Evolutionary conservation across 2,888 invertebrate genomes (phyloP).

Genomic region (Dichetophora obliterata): DNA sequence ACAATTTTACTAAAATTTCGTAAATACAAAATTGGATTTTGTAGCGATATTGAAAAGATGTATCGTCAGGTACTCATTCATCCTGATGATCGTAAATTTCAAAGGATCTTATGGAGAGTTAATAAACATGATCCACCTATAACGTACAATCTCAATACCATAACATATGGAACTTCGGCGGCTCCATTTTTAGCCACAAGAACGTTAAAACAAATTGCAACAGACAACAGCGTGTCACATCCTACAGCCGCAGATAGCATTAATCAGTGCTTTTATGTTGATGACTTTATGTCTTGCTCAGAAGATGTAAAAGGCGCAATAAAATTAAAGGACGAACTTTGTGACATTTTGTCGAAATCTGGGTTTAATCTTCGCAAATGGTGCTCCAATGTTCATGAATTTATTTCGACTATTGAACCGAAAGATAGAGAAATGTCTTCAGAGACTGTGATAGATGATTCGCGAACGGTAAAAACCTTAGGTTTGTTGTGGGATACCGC

Average conservation of each 20-base stretch:
- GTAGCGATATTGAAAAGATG: not conserved
- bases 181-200: conserved; percentile 30
- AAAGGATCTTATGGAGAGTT: not conserved
- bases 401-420: conserved; percentile 2
- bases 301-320: not conserved
- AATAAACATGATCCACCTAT: not conserved
- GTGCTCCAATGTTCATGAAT: conserved; percentile 14
- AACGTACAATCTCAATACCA: not conserved
- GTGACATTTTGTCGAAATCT: not conserved
- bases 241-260: not conserved
- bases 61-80: not conserved
- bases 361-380: conserved; percentile 18
- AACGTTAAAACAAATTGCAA: not conserved
- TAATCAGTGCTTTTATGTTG: not conserved
- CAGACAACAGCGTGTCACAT: not conserved
- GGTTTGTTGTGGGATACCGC: conserved; percentile 33
- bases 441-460: conserved; percentile 20
- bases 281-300: not conserved
- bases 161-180: conserved; percentile 27
- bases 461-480: conserved; percentile 31
- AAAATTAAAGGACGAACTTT: not conserved
- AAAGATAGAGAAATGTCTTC: conserved; percentile 3
- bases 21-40: not conserved
- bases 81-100: not conserved
- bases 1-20: not conserved